Conservation (phyloP, 2,797 vertebrate species). For the Tinamus major region DNA sequence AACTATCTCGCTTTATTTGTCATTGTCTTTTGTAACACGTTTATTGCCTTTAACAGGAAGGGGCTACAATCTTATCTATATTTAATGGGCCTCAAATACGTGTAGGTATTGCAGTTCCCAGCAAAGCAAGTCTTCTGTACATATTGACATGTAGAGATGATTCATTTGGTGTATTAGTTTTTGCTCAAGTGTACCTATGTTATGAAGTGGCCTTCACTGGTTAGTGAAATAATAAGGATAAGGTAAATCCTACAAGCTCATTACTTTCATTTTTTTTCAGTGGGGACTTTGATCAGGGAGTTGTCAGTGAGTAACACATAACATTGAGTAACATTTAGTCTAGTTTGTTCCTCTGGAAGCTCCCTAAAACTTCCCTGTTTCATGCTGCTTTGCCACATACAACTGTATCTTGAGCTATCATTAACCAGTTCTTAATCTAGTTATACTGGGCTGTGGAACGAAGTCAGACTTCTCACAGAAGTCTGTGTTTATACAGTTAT, state of each 20-base stretch:
- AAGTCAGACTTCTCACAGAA: not conserved
- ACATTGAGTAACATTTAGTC: not conserved
- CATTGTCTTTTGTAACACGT: rapidly evolving
- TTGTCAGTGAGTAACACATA: not conserved
- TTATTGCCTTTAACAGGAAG: not conserved
- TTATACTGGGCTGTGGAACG: rapidly evolving
- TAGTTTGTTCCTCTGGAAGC: not conserved
- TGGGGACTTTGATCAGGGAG: not conserved
- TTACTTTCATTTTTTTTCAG: not conserved
- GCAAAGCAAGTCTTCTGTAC: not conserved
- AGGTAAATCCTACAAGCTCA: not conserved
- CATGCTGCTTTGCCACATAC: not conserved
- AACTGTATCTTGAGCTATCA: not conserved
- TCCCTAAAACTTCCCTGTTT: not conserved
- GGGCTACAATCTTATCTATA: not conserved
- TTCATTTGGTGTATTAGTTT: not conserved
- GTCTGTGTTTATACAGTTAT: not conserved
- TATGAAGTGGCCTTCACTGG: not conserved
- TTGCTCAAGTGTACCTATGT: not conserved
- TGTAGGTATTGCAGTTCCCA: not conserved
- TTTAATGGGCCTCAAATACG: not conserved
- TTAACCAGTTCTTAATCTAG: not conserved
- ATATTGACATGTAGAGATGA: not conserved
- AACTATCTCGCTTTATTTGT: not conserved
- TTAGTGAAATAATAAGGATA: not conserved